Evolutionary conservation across 92 coral and sea anemone species (phyloP), one percentile per base, ranked within the genome.

Genomic region (Zoanthus gigantus): DNA sequence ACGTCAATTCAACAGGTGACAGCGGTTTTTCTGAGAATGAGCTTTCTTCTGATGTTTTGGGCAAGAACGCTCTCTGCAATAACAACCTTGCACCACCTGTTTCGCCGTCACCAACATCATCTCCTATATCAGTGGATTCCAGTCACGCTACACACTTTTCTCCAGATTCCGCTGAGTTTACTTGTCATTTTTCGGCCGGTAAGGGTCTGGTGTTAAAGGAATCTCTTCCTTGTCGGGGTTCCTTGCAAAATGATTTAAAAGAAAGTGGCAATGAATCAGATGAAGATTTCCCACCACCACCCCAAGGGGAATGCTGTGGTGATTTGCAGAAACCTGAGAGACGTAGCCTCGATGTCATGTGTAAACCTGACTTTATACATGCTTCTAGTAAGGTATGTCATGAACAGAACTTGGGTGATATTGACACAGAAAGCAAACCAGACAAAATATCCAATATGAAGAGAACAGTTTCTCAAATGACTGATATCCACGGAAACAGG

Each of bases 141-240:
- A 58, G 85, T 9, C 58, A 47, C 23, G 75, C 63, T 46, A 47
- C 60, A 3, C 61, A 65, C 29, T 66, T 75, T 1, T 81, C 85
- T 73, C 85, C 85, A 81, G 85, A 67, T 42, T 81, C 85, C 75
- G 75, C 74, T 8, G 85, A 81, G 46, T 66, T 75, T 71, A 71
- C 74, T 32, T 66, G 85, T 23, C 65, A 81, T 67, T 48, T 10
- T 50, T 81, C 85, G 23, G 85, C 85, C 2, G 85, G 66, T 66
- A 74, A 81, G 12, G 76, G 76, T 34, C 46, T 81, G 75, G 61
- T 30, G 18, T 17, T 32, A 6, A 13, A 77, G 28, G 37, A 58
- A 23, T 63, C 71, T 37, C 60, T 63, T 80, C 85, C 85, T 16
- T 80, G 45, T 56, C 30, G 32, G 28, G 44, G 7, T 17, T 56